Conservation (phyloP, 2,888 invertebrate species). For the Germaria angustata region DNA sequence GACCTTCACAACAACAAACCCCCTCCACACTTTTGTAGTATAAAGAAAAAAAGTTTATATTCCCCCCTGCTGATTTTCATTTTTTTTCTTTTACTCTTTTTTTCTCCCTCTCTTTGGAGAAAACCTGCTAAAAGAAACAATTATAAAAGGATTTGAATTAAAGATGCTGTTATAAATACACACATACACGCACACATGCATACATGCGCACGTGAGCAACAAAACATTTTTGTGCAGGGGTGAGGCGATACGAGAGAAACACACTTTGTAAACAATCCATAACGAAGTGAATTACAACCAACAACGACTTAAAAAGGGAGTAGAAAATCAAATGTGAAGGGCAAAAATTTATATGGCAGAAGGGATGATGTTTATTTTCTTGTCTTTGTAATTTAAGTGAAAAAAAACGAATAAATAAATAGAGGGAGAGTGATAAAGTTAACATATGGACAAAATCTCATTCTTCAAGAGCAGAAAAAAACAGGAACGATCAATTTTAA, state of each 20-base stretch:
- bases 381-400: constrained; percentile 42
- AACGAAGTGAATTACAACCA: constrained; percentile 34
- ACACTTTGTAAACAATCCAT: constrained; percentile 43
- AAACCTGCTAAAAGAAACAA: constrained; percentile 66
- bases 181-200: background rate
- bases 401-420: background rate
- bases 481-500: background rate
- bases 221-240: background rate
- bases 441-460: constrained; percentile 61
- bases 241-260: background rate
- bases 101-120: background rate
- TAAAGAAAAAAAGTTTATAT: background rate
- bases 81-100: background rate
- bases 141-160: constrained; percentile 67
- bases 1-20: background rate
- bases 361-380: constrained; percentile 29
- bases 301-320: constrained; percentile 21
- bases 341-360: background rate
- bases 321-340: constrained; percentile 7
- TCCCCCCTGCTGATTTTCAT: constrained; percentile 1
- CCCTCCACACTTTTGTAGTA: background rate
- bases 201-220: background rate
- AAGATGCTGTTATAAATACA: constrained; percentile 36
- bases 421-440: constrained; percentile 6
- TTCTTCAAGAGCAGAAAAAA: background rate